Percentiles rank a stretch among this genome's conserved stretches.
These are phyloP conservation scores for Poecilobothrus nobilitatus DNA, from an alignment of 2,888 invertebrate species.

Conservation along the genomic window DNA sequence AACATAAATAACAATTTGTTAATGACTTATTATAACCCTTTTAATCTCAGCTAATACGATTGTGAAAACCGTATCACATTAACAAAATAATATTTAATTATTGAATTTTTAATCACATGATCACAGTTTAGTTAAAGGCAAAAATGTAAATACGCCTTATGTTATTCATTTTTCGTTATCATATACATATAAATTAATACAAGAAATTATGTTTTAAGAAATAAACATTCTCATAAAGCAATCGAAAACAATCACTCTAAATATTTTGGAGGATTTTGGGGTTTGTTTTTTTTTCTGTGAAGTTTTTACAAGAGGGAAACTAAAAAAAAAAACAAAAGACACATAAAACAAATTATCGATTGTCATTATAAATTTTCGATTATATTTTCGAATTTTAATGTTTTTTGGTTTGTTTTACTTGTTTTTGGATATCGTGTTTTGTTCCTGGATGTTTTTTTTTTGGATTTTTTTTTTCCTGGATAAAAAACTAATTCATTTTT, in stretches of 20 bases:
- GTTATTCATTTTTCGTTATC: not conserved
- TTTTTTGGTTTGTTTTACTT: not conserved
- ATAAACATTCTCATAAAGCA: not conserved
- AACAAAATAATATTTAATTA: too few relatives aligned
- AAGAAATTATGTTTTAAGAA: not conserved
- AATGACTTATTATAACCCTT: too few relatives aligned
- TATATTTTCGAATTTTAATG: not conserved
- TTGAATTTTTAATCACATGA: too few relatives aligned
- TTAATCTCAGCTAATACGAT: too few relatives aligned
- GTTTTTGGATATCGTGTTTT: too few relatives aligned
- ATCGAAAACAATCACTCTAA: not conserved
- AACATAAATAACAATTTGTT: too few relatives aligned
- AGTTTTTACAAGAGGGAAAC: not conserved
- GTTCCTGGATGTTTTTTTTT: not conserved
- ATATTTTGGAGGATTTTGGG: not conserved
- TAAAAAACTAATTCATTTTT: not conserved
- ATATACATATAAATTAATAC: not conserved
- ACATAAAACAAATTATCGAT: conserved; percentile 3
- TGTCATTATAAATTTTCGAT: conserved; percentile 6
- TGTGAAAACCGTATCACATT: too few relatives aligned
- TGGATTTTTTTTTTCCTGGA: not conserved
- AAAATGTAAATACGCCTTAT: not conserved
- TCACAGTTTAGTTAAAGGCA: too few relatives aligned
- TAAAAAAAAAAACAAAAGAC: not conserved
- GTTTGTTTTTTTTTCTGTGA: not conserved